Evolutionary conservation across 2,888 invertebrate species (phyloP), one percentile per base, ranked within the genome.

Genomic region (Synergus laeviventris): DNA sequence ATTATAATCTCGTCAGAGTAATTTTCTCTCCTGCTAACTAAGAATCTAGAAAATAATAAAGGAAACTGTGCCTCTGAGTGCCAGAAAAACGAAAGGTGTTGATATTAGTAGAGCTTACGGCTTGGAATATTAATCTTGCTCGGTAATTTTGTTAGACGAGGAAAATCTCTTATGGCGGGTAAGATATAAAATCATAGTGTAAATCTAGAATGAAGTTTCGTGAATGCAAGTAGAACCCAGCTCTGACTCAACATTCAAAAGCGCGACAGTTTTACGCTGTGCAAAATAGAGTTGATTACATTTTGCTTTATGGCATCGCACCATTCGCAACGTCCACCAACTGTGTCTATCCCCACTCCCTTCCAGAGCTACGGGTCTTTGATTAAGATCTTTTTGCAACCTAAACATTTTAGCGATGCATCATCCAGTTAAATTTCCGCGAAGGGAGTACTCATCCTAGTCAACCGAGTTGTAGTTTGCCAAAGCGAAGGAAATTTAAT

Each of bases 81-180:
- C 14, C 39, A 75, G 39, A 21, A 24, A 70, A 73, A 49, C 21
- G 56, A 62, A 24, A 36, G 8, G 38, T 56, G 31, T 74, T 42
- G 60, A 74, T 42, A 24, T 59, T 16, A n/a, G 21, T 21, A 11
- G 39, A 74, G 78, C 79, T 59, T 78, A 73, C 79, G 76, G 77
- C 80, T 11, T 49, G 78, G 80, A 80, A 78, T 78, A 77, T 76
- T 81, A 79, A 81, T 81, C 79, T 76, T 74, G 76, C 76, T 73
- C 76, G 78, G 78, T 80, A 81, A 81, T 81, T 80, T 79, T 75
- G 77, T 77, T 74, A 74, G 54, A 39, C 56, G 21, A 64, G 75
- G 76, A 45, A 76, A 74, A 70, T 75, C 76, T 49, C 74, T 75
- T 60, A 21, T 70, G 38, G 18, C 42, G 42, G 60, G 49, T 42